Evolutionary conservation across 2,113 vertebrate species (phyloP).

Genomic region (Dromas ardeola): DNA sequence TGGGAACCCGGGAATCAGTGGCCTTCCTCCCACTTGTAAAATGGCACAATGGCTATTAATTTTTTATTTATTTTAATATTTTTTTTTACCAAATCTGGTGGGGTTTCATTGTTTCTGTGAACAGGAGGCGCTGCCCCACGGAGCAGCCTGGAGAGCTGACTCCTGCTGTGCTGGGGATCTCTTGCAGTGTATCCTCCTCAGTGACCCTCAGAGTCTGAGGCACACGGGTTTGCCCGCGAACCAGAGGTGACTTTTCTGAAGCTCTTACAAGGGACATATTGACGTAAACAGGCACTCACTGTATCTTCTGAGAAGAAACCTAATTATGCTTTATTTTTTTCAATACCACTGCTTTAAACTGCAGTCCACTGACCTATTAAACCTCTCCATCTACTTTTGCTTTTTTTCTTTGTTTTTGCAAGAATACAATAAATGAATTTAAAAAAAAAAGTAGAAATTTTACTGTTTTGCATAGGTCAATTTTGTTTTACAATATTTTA

Average conservation of each 20-base stretch:
- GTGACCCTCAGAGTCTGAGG: neutral
- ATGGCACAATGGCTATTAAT: neutral
- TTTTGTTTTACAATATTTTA: constrained; percentile 30
- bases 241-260: neutral
- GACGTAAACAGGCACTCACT: neutral
- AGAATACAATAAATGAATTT: neutral
- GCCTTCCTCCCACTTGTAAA: neutral
- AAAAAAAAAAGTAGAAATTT: neutral
- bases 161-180: neutral
- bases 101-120: neutral
- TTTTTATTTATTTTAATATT: neutral
- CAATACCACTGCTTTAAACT: neutral
- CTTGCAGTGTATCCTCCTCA: neutral
- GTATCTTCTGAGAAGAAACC: neutral
- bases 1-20: neutral
- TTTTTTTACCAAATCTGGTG: neutral
- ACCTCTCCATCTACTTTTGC: neutral
- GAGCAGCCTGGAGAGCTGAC: neutral
- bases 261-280: neutral
- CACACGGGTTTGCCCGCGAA: neutral
- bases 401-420: neutral
- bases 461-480: neutral
- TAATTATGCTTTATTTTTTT: neutral
- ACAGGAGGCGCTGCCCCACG: neutral
- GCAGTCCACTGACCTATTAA: neutral